These are phyloP conservation scores for Kryptopterus vitreolus DNA, from an alignment of 2,797 vertebrate genomes.

Conservation along the genomic window DNA sequence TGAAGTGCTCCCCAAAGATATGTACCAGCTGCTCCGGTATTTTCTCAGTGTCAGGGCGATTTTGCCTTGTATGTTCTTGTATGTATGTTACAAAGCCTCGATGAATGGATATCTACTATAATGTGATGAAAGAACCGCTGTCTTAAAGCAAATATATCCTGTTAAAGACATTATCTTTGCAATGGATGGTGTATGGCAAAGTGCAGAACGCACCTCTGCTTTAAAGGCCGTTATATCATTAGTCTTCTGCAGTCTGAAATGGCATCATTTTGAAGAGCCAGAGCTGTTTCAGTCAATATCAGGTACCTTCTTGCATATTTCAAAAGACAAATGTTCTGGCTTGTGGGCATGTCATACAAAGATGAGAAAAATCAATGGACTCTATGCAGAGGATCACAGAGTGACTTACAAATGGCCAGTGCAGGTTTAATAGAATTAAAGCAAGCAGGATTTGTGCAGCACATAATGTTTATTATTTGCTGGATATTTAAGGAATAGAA, in stretches of 20 bases:
- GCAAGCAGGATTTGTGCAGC: not conserved
- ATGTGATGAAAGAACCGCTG: not conserved
- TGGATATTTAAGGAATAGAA: not conserved
- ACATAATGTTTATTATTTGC: not conserved
- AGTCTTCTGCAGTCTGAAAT: constrained; percentile 3
- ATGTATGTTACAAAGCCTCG: not conserved
- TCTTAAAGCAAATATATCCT: not conserved
- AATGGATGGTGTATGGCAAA: not conserved
- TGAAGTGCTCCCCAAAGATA: not conserved
- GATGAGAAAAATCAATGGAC: not conserved
- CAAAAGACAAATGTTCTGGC: not conserved
- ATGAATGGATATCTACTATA: not conserved
- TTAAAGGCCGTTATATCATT: constrained; percentile 14
- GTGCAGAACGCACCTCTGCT: not conserved
- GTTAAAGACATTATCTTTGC: not conserved
- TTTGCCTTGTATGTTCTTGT: not conserved
- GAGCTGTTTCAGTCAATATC: not conserved
- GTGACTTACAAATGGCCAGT: not conserved
- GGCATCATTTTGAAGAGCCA: not conserved
- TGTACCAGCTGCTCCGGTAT: not conserved
- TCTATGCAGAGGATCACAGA: not conserved
- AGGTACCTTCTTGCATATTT: not conserved
- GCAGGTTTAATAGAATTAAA: not conserved
- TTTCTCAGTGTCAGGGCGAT: not conserved
- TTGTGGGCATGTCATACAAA: not conserved